Evolutionary conservation across 2,113 vertebrate species (phyloP).

Genomic region (Perca flavescens): DNA sequence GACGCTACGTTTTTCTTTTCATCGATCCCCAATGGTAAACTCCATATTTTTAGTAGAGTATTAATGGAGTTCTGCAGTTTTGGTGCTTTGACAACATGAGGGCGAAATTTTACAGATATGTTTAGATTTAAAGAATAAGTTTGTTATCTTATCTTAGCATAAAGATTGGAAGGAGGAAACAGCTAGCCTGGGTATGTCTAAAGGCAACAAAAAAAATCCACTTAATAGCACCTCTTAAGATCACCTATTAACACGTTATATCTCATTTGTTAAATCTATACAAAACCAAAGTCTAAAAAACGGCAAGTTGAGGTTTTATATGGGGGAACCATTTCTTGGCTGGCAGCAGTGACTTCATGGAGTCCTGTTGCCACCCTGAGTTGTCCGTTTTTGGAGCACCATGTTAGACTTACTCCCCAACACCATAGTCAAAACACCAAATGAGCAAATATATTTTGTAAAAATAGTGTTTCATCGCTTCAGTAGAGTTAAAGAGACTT

Average conservation of each 20-base stretch:
- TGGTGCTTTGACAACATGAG: not conserved
- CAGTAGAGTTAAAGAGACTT: not conserved
- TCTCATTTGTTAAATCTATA: not conserved
- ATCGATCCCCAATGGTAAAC: constrained; percentile 8
- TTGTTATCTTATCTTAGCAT: not conserved
- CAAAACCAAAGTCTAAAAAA: not conserved
- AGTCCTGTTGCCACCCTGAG: not conserved
- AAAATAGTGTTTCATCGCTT: not conserved
- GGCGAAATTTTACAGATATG: not conserved
- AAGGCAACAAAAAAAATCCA: not conserved
- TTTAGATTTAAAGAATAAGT: not conserved
- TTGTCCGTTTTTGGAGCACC: not conserved
- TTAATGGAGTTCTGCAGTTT: not conserved
- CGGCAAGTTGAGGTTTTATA: no score
- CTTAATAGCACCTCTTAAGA: not conserved
- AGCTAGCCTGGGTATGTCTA: not conserved
- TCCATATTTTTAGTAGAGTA: not conserved
- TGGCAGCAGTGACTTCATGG: not conserved
- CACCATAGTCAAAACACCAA: not conserved
- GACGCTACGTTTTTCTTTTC: not conserved
- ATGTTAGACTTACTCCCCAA: not conserved
- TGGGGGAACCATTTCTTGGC: not conserved
- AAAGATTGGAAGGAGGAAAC: not conserved
- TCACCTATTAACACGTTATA: not conserved
- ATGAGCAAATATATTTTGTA: not conserved